These are phyloP conservation scores for Scolopax mira DNA, from an alignment of 2,113 vertebrate genomes.

Conservation along the genomic window DNA sequence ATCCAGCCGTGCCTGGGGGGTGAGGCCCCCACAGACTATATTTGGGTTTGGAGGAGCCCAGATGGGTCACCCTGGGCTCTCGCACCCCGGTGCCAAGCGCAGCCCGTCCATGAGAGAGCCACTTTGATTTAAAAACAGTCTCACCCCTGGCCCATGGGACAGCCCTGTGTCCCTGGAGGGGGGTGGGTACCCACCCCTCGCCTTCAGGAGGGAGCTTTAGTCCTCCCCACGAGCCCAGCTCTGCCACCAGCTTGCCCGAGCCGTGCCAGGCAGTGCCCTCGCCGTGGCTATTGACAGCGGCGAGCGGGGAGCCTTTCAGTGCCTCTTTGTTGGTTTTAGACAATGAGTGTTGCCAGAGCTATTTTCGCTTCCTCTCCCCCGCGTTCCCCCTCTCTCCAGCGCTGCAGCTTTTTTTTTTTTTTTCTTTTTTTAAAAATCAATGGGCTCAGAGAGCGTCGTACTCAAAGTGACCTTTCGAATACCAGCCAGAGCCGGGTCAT, in stretches of 20 bases:
- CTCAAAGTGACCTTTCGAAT: slow-evolving; percentile 57
- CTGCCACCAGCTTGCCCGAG: neutral
- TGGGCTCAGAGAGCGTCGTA: slow-evolving; percentile 16
- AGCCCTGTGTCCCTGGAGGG: neutral
- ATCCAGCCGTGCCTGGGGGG: neutral
- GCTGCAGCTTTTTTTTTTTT: neutral
- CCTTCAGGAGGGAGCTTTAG: neutral
- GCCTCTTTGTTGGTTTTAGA: slow-evolving; percentile 71
- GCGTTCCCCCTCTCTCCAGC: neutral
- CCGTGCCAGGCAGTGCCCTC: neutral
- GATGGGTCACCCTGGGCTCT: too few relatives aligned
- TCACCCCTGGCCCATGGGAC: fast-evolving
- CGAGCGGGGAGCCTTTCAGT: slow-evolving; percentile 29
- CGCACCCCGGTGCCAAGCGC: fast-evolving
- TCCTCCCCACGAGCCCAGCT: neutral
- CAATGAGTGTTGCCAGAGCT: slow-evolving; percentile 61
- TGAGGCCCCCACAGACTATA: neutral
- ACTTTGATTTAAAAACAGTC: fast-evolving
- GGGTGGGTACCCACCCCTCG: neutral
- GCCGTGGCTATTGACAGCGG: slow-evolving; percentile 27
- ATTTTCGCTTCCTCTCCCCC: slow-evolving; percentile 55
- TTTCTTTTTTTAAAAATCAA: neutral
- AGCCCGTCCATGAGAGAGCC: fast-evolving
- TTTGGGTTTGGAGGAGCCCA: neutral
- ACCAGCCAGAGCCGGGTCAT: slow-evolving; percentile 48